A percentile compares a stretch with the other conserved stretches of the same genome.
phyloP scores from a whole-genome alignment of 2,888 invertebrate genomes.

The Lithophane leautieri region DNA sequence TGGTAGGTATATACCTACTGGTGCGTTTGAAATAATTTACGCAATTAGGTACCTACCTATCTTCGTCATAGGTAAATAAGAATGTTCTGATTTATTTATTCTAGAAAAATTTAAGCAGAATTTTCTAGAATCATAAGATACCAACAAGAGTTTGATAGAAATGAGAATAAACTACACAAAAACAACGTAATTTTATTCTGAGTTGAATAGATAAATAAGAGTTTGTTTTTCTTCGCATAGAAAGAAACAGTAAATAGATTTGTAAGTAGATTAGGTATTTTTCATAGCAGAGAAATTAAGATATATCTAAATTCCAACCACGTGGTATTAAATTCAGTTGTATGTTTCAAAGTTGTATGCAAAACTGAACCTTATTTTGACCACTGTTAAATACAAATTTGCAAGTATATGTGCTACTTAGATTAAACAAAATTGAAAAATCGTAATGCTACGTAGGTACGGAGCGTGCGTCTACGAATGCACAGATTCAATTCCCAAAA shows the following conservation, averaged over 20 bases:
- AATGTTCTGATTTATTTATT: not conserved
- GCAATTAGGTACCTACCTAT: no score
- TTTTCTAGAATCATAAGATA: slow-evolving; percentile 13
- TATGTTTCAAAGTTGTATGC: not conserved
- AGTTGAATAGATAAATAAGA: not conserved
- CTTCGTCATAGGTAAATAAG: not conserved
- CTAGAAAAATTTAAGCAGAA: not conserved
- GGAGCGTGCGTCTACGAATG: not conserved
- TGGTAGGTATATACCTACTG: no score
- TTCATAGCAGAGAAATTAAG: not conserved
- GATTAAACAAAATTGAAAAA: not conserved
- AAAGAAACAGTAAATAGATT: not conserved
- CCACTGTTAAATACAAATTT: not conserved
- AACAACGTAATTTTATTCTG: not conserved
- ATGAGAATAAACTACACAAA: slow-evolving; percentile 4
- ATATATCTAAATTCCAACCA: not conserved
- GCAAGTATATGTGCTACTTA: not conserved
- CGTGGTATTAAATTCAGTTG: not conserved
- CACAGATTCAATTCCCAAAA: not conserved
- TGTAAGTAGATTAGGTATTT: not conserved
- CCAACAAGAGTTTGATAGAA: slow-evolving; percentile 33
- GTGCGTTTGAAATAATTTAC: not conserved
- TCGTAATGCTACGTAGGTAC: not conserved
- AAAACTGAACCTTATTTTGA: slow-evolving; percentile 14
- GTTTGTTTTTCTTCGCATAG: not conserved